phyloP scores from a whole-genome alignment of 1,140 invertebrate species.

The Heliconius hewitsoni region DNA sequence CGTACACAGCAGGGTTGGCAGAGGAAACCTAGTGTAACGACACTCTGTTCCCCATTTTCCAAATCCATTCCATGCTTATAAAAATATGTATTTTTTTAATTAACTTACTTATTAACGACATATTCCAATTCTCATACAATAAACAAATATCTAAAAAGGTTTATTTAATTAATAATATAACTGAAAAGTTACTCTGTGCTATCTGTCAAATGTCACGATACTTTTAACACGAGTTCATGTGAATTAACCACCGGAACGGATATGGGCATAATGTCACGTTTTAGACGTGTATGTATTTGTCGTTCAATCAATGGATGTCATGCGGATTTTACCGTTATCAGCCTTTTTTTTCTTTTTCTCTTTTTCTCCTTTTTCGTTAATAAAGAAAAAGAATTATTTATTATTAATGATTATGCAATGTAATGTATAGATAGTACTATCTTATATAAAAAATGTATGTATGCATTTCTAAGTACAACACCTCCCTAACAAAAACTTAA shows the following conservation, averaged over 20 bases:
- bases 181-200: background rate
- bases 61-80: too few relatives aligned
- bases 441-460: background rate
- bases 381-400: too few relatives aligned
- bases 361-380: background rate
- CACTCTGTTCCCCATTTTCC: too few relatives aligned
- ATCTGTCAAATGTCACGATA: conserved; percentile 16
- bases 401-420: too few relatives aligned
- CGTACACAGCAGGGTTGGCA: too few relatives aligned
- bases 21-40: too few relatives aligned
- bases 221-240: conserved; percentile 16
- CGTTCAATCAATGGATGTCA: background rate
- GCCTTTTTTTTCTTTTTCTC: background rate
- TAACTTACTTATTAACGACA: too few relatives aligned
- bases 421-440: background rate
- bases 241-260: conserved; percentile 18
- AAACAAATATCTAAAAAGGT: background rate
- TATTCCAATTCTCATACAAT: background rate
- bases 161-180: background rate
- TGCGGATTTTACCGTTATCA: background rate
- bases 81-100: too few relatives aligned
- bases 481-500: conserved; percentile 17
- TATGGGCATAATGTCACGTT: background rate
- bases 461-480: background rate
- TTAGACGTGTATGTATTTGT: background rate